Evolutionary conservation across 2,113 vertebrate genomes (phyloP).

Genomic region (Anas platyrhynchos): DNA sequence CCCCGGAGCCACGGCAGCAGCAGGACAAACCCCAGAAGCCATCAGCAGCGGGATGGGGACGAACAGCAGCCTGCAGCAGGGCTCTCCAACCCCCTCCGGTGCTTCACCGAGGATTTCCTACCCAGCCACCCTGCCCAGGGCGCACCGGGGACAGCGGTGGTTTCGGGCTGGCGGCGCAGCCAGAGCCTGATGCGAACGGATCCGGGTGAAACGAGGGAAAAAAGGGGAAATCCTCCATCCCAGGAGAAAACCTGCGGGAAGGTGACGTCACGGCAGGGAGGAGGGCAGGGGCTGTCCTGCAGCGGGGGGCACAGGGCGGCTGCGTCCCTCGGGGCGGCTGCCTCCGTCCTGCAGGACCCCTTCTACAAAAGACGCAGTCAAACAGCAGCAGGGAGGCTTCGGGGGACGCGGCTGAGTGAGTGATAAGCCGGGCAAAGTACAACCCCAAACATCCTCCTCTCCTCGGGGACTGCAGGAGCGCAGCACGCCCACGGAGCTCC

Average conservation of each 20-base stretch:
- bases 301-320: not conserved
- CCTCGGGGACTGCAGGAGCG: fast-evolving
- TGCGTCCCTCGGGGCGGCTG: fast-evolving
- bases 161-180: not conserved
- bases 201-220: not conserved
- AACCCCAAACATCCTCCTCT: not conserved
- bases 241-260: not conserved
- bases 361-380: not conserved
- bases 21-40: not conserved
- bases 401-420: fast-evolving
- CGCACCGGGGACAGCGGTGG: not conserved
- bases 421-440: fast-evolving
- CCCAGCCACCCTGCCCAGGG: fast-evolving
- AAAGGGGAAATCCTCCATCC: not conserved
- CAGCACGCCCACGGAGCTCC: not conserved
- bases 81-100: not conserved
- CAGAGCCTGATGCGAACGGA: not conserved
- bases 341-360: not conserved
- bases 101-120: not conserved
- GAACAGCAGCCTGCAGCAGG: not conserved
- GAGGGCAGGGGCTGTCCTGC: not conserved
- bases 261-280: not conserved
- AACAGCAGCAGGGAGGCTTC: not conserved
- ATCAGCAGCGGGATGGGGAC: not conserved
- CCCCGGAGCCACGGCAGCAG: not conserved